Conservation (phyloP, 2,113 vertebrate species). For the Cyrtonyx montezumae region DNA sequence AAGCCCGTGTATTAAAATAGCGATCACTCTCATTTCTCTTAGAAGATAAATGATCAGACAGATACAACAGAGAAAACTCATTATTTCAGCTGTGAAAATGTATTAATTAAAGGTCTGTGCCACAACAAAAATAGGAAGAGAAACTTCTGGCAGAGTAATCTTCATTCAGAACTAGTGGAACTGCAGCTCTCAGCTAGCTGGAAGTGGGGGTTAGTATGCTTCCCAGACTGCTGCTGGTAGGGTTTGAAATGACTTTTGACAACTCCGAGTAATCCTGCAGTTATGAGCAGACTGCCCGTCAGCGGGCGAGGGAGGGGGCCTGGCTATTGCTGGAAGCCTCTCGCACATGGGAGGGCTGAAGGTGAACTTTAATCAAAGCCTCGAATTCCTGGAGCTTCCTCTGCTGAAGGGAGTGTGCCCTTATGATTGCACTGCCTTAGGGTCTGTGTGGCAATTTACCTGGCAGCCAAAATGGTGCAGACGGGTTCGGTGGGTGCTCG, state of each 20-base stretch:
- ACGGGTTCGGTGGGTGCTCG: background rate
- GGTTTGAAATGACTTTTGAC: conserved; percentile 22
- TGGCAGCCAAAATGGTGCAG: background rate
- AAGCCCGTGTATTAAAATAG: conserved; percentile 20
- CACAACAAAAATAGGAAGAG: background rate
- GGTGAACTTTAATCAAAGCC: background rate
- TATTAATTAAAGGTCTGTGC: conserved; percentile 26
- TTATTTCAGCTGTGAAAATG: conserved; percentile 18
- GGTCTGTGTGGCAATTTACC: background rate
- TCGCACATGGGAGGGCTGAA: background rate
- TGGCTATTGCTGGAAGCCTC: background rate
- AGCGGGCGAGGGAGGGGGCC: background rate
- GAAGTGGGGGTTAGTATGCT: background rate
- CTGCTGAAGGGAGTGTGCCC: background rate
- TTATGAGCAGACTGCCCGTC: background rate
- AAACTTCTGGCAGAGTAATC: conserved; percentile 6
- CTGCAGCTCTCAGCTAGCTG: background rate
- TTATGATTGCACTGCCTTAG: background rate
- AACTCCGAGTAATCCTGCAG: background rate
- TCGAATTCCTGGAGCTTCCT: background rate
- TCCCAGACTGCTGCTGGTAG: background rate
- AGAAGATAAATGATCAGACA: background rate
- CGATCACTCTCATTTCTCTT: conserved; percentile 10
- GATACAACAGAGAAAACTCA: background rate
- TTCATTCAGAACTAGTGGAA: background rate